Conservation (phyloP, 2,888 invertebrate genomes). For the Osedax frankpressi region DNA sequence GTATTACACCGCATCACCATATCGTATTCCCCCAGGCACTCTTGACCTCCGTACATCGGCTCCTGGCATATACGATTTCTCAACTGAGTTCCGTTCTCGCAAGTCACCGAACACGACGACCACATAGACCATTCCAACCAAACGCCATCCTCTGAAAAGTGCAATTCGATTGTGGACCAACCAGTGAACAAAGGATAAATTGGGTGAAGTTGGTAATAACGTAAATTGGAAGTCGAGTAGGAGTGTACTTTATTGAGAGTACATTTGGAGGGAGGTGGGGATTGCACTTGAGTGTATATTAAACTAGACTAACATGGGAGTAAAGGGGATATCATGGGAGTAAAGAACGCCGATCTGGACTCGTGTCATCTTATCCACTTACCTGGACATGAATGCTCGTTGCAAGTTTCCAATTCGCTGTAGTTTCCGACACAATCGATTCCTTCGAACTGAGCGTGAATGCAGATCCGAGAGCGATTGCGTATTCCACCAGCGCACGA, state of each 20-base stretch:
- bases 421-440: constrained; percentile 15
- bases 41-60: constrained; percentile 19
- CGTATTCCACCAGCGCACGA: constrained; percentile 23
- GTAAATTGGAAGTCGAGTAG: no score
- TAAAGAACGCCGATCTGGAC: no score
- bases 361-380: no score
- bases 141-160: constrained; percentile 12
- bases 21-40: constrained; percentile 19
- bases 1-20: constrained; percentile 15
- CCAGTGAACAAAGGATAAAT: no score
- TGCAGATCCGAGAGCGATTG: constrained; percentile 14
- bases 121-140: constrained; percentile 7
- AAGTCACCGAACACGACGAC: constrained; percentile 23
- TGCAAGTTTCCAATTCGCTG: constrained; percentile 32
- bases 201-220: no score
- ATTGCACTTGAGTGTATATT: no score
- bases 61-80: constrained; percentile 8
- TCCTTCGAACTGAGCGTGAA: constrained; percentile 20
- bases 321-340: no score
- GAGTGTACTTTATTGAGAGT: no score
- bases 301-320: no score
- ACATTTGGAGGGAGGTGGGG: no score
- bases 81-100: constrained; percentile 21
- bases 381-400: constrained; percentile 36
- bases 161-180: no score